These are phyloP conservation scores for Falco cherrug DNA, from an alignment of 2,797 vertebrate genomes.

Conservation along the genomic window DNA sequence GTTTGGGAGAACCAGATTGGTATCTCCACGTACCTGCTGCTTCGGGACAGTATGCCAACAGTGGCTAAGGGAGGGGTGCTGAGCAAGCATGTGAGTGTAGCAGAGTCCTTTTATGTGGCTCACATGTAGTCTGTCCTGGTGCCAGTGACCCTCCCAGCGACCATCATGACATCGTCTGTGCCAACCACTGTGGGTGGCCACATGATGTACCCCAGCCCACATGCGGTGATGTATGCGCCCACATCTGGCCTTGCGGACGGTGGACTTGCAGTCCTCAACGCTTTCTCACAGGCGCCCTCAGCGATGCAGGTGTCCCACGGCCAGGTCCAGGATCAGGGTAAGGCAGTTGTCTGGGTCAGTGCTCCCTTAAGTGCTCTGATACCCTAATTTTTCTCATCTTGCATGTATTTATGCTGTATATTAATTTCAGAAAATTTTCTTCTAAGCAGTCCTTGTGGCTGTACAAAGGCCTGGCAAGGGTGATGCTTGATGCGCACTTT, in stretches of 20 bases:
- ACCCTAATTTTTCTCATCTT: not conserved
- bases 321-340: conserved; percentile 92
- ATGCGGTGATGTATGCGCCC: conserved; percentile 96
- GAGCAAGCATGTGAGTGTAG: not conserved
- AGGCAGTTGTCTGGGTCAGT: conserved; percentile 27
- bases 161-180: conserved; percentile 95
- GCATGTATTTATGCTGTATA: accelerated
- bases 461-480: not conserved
- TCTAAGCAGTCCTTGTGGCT: not conserved
- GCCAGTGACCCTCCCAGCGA: conserved; percentile 92
- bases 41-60: not conserved
- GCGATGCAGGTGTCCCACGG: conserved; percentile 96
- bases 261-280: conserved; percentile 95
- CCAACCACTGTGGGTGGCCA: conserved; percentile 94
- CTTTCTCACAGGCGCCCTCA: conserved; percentile 91
- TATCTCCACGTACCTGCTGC: not conserved
- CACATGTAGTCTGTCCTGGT: not conserved
- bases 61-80: not conserved
- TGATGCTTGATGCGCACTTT: not conserved
- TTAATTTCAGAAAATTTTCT: not conserved
- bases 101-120: not conserved
- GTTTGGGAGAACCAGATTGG: not conserved
- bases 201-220: conserved; percentile 98
- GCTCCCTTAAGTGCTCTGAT: not conserved
- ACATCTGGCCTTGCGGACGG: conserved; percentile 89